Conservation (phyloP, 2,888 invertebrate species). For the Danaus chrysippus region DNA sequence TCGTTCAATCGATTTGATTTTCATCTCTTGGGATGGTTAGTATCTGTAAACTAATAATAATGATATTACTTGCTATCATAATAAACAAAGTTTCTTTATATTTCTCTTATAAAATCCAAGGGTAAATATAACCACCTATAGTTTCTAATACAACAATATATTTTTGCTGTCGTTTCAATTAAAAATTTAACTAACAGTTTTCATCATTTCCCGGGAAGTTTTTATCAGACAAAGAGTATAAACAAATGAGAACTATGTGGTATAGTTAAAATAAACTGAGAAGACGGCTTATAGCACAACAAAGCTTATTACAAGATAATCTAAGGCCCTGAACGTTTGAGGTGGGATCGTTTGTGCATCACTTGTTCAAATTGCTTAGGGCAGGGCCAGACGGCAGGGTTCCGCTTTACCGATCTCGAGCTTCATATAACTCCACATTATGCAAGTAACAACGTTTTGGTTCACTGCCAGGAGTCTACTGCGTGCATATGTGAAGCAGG, state of each 20-base stretch:
- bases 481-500: constrained; percentile 28
- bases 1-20: constrained; percentile 70
- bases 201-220: no score
- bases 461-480: constrained; percentile 66
- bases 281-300: constrained; percentile 16
- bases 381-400: constrained; percentile 54
- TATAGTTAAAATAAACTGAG: background rate
- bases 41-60: constrained; percentile 26
- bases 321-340: constrained; percentile 30
- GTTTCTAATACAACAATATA: no score
- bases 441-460: constrained; percentile 72
- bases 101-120: background rate
- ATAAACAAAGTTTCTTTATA: background rate
- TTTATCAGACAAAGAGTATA: no score
- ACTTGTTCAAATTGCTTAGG: constrained; percentile 58
- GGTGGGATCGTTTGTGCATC: constrained; percentile 32
- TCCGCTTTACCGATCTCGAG: constrained; percentile 46
- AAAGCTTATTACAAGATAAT: constrained; percentile 30
- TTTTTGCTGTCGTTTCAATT: no score
- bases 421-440: constrained; percentile 69
- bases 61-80: background rate
- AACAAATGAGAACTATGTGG: no score
- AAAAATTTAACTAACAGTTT: no score
- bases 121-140: no score
- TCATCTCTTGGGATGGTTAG: constrained; percentile 56